phyloP scores from a whole-genome alignment of 2,113 vertebrate genomes.

The Salvelinus namaycush region DNA sequence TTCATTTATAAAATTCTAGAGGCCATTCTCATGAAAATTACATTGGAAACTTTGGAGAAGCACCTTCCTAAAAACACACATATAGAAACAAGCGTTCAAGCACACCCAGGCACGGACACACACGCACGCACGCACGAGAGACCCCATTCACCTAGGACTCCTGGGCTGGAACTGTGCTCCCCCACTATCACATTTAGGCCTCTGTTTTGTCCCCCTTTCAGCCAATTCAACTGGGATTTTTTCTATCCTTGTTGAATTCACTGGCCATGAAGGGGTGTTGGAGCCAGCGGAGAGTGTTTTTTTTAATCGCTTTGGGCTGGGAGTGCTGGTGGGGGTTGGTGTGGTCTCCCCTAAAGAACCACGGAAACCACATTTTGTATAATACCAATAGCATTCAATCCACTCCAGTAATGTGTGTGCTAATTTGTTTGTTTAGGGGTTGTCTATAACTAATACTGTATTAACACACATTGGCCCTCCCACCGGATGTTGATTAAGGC shows the following conservation, averaged over 20 bases:
- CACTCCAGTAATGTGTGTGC: background rate
- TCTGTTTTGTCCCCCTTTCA: background rate
- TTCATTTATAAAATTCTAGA: conserved; percentile 47
- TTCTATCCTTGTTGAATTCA: background rate
- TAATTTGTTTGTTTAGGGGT: background rate
- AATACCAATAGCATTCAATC: background rate
- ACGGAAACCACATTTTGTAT: background rate
- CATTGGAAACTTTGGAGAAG: conserved; percentile 55
- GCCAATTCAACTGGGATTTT: background rate
- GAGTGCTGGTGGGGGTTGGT: background rate
- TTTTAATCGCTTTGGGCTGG: background rate
- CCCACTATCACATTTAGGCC: too few species aligned
- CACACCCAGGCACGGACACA: too few species aligned
- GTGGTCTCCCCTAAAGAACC: background rate
- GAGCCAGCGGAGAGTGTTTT: background rate
- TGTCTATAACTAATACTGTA: background rate
- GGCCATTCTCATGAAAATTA: conserved; percentile 69
- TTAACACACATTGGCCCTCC: background rate
- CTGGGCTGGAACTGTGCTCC: background rate
- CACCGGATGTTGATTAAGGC: background rate
- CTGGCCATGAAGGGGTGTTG: background rate
- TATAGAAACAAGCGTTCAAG: background rate
- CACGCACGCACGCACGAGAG: background rate
- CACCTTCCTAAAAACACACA: conserved; percentile 57
- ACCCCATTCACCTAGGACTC: background rate